Conservation (phyloP, 2,797 vertebrate species). For the Fistularia commersonii region DNA sequence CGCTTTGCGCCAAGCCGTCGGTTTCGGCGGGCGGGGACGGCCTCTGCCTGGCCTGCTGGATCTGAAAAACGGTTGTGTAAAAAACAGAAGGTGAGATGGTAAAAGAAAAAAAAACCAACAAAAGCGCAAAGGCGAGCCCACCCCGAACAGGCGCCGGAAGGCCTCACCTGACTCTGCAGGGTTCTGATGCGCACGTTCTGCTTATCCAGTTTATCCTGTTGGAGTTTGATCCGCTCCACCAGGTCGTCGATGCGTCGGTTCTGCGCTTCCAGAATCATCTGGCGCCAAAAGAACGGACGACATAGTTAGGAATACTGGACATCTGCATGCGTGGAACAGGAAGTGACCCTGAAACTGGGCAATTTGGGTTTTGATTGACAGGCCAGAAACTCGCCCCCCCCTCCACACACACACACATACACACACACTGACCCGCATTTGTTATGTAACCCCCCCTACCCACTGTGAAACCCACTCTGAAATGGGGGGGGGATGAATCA, state of each 20-base stretch:
- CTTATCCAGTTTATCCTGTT: conserved; percentile 93
- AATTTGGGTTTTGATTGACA: conserved; percentile 7
- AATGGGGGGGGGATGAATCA: conserved; percentile 9
- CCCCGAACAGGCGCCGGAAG: background rate
- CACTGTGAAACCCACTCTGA: too few species aligned
- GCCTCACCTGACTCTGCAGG: conserved; percentile 85
- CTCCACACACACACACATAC: too few species aligned
- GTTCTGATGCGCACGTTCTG: conserved; percentile 87
- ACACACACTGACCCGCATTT: conserved; percentile 11
- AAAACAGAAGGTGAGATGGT: background rate
- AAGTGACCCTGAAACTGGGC: too few species aligned
- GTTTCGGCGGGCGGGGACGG: conserved; percentile 26
- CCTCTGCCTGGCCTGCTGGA: conserved; percentile 61
- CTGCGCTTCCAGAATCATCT: conserved; percentile 87
- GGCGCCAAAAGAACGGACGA: conserved; percentile 9
- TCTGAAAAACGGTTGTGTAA: conserved; percentile 42
- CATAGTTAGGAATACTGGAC: background rate
- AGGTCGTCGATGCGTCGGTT: conserved; percentile 87
- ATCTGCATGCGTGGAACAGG: too few species aligned
- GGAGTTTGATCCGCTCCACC: conserved; percentile 84
- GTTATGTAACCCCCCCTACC: conserved; percentile 44
- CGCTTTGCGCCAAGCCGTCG: conserved; percentile 27
- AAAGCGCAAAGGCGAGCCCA: background rate
- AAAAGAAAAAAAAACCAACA: background rate
- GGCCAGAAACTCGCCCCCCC: conserved; percentile 1